A percentile compares a stretch with the other conserved stretches of the same genome.
phyloP scores from a whole-genome alignment of 2,888 invertebrate genomes.

The Apomyelois bistriatella region DNA sequence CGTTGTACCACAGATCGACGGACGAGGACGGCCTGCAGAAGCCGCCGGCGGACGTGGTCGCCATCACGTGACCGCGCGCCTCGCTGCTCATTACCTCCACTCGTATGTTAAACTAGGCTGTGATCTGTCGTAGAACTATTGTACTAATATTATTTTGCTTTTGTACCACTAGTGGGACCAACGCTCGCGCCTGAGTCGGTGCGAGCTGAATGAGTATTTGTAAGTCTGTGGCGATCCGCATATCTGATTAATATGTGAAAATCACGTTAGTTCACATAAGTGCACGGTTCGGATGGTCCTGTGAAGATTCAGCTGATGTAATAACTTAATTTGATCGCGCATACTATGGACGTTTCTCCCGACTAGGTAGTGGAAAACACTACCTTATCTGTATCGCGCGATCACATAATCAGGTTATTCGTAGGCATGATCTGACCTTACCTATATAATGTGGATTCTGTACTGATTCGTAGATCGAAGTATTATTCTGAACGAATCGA shows the following conservation, averaged over 20 bases:
- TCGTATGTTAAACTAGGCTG: conserved; percentile 65
- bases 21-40: conserved; percentile 68
- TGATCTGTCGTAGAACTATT: conserved; percentile 68
- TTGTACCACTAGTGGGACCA: conserved; percentile 57
- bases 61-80: conserved; percentile 58
- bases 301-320: no score
- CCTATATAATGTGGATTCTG: neutral
- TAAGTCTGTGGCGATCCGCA: conserved; percentile 4
- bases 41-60: conserved; percentile 54
- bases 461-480: neutral
- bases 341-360: no score
- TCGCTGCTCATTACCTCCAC: conserved; percentile 37
- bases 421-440: no score
- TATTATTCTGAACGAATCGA: neutral
- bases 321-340: no score
- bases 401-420: no score
- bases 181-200: conserved; percentile 28
- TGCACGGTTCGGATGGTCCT: no score
- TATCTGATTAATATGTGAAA: neutral
- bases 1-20: conserved; percentile 66
- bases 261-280: neutral
- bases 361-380: no score
- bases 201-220: neutral
- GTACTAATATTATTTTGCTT: conserved; percentile 50
- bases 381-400: no score